Base-by-base conservation (phyloP, 2,113 vertebrate species). In the Otocyon megalotis region DNA sequence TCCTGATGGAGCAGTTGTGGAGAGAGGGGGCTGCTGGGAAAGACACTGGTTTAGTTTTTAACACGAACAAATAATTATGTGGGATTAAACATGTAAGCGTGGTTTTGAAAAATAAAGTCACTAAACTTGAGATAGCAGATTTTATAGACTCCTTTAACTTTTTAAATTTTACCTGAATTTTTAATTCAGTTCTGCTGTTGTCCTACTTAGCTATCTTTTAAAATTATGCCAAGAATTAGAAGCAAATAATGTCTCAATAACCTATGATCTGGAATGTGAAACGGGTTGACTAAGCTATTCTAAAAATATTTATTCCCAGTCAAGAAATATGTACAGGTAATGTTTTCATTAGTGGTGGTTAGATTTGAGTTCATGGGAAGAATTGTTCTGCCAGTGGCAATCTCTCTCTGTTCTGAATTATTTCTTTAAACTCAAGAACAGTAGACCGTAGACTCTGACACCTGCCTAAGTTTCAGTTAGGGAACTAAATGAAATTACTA, bases 371-470 rank as follows among this genome's bases (percentile, higher is more conserved):
- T 97, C 20, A 5, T 48, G 30, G 56, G 56, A 94, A 72, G 63
- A 35, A 22, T 54, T 50, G 88, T 30, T 72, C 77, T 90, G 87
- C 83, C 28, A 69, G 24, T n/a, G 15, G 56, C 48, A 67, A 93
- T 19, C 71, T 97, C 95, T 90, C 91, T 72, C 77, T 92, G 83
- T 54, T 65, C 86, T 97, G 90, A 97, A 97, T 83, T 53, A 58
- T 91, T 94, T 37, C 81, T 97, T 98, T 97, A 95, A 97, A 97
- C 74, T 96, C 28, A 65, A n/a, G 67, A 96, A 79, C 48, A 87
- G 0, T 19, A 95, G 65, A 93, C 35, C 15, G 60, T 95, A 69
- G 96, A 88, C 82, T 96, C 92, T 54, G 67, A 97, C 74, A 97
- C 54, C 65, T 67, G 24, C 58, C 72, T 37, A 71, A 86, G 65